Evolutionary conservation across 2,113 vertebrate species (phyloP).

Genomic region (Nannospalax galili): DNA sequence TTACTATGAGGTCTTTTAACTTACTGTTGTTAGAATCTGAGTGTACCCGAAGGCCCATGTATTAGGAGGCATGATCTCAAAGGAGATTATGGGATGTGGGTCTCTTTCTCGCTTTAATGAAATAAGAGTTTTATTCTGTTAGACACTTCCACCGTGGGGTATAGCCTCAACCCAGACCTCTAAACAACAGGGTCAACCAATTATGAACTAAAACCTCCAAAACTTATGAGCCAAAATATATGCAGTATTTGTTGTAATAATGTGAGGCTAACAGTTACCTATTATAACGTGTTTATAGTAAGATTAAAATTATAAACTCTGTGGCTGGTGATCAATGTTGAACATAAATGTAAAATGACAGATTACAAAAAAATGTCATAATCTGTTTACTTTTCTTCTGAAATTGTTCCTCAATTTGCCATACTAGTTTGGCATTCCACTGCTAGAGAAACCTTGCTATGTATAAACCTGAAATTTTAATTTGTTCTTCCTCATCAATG

Average conservation of each 20-base stretch:
- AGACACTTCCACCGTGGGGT: background rate
- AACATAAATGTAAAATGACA: background rate
- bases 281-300: slow-evolving; percentile 11
- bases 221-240: background rate
- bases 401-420: background rate
- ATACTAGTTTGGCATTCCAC: background rate
- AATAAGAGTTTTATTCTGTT: background rate
- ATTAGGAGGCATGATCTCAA: background rate
- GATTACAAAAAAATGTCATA: background rate
- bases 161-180: background rate
- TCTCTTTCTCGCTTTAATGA: no score
- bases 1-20: background rate
- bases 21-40: background rate
- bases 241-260: background rate
- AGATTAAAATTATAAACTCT: background rate
- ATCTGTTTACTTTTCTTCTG: background rate
- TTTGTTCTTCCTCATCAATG: background rate
- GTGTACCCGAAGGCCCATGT: background rate
- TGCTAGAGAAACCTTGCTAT: background rate
- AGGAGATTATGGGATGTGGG: background rate
- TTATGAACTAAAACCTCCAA: background rate
- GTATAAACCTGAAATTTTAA: background rate
- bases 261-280: background rate
- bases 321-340: background rate
- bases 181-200: background rate